Base-by-base conservation (phyloP, 2,113 vertebrate species). In the Pteronura brasiliensis region DNA sequence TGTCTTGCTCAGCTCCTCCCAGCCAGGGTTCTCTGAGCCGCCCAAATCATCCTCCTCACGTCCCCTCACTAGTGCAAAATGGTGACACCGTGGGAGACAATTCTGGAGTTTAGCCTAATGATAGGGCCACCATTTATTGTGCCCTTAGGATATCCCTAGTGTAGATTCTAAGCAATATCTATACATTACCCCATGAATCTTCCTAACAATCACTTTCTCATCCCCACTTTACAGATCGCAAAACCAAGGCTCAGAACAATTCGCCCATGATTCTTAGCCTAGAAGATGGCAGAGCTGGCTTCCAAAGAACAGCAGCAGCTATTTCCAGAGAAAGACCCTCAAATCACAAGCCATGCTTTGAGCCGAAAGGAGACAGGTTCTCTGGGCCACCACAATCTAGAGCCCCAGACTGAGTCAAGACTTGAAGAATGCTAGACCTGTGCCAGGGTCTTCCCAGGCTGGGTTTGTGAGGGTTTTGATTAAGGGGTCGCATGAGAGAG, bases 391-490 rank as follows among this genome's bases (percentile, higher is more conserved):
- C 34, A 9, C 15, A 55, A 10, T 42, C 55, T 4, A 11, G 18
- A 63, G 71, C 42, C 72, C 25, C 29, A 57, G 36, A n/a, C 69
- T n/a, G 47, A 67, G 23, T 27, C 20, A 4, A 17, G 49, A 7
- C 31, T 23, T 0, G 0, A 29, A 31, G 65, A 6, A 1, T 6
- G 27, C 47, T 4, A 14, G 23, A 4, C 39, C 27, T 5, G 0
- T 9, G 14, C 3, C 67, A 29, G 79, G 34, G 8, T 17, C 52
- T 72, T 18, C 61, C 11, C 34, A 10, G 27, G 36, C 52, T 59
- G 63, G 55, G 17, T 8, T 7, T 5, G 25, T 59, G 31, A 79
- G n/a, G 83, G 25, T 44, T 23, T 18, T 14, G 1, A 14, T 8
- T 47, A 21, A 36, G 15, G 34, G 2, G 12, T 18, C 8, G 6